Evolutionary conservation across 2,797 vertebrate species (phyloP), one percentile per base, ranked within the genome.

Genomic region (Zalophus californianus): DNA sequence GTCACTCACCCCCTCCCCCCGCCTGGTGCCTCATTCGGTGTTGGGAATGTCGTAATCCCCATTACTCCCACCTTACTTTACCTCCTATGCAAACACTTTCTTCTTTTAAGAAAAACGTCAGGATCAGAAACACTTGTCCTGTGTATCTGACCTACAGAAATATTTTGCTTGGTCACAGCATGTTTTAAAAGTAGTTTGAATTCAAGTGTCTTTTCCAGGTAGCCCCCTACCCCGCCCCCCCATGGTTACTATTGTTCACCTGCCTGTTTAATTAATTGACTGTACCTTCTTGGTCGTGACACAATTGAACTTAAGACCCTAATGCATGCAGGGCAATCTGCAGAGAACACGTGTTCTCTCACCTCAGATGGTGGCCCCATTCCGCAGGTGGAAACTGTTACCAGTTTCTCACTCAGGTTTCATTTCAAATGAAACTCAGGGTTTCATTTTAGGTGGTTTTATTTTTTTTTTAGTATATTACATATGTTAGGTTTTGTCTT

Each of bases 1-100:
- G 15, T 8, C 27, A 0, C 16, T 3, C 27, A 3, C 25, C 4
- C 66, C 4, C 66, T 73, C n/a, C 10, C 5, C 41, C 25, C 4
- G 2, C 9, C 1, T 18, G 0, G 1, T 0, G 41, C 15, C 32
- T 32, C 48, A 11, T 18, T 56, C 25, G 7, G 38, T 2, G 3
- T 14, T 25, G 0, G n/a, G 66, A 35, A 35, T 11, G 66, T 1
- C 21, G n/a, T 35, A 21, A 35, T 66, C 18, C 21, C 8, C 0
- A 1, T 11, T 1, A 6, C 80, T 0, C 2, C 27, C 25, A 1
- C 38, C 52, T 23, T 13, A 38, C 52, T 60, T 78, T 21, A 4
- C 44, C 35, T 50, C 35, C 50, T 62, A 2, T 1, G 54, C 29
- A 32, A 68, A 82, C 20, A 50, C n/a, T 25, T 66, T 6, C 23